Conservation (phyloP, 2,888 invertebrate genomes). For the Amblyjoppa proteus region DNA sequence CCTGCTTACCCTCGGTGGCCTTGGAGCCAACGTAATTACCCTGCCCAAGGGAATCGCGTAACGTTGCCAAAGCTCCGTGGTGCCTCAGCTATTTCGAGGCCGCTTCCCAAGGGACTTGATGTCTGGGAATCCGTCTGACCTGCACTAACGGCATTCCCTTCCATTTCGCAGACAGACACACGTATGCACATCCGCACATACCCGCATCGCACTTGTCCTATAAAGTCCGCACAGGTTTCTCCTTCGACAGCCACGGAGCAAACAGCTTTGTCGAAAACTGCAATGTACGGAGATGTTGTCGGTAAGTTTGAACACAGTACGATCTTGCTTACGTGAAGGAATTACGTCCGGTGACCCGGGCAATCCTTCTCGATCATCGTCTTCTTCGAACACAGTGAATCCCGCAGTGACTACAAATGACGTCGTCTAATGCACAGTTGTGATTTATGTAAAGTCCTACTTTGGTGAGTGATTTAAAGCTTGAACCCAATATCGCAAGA, state of each 20-base stretch:
- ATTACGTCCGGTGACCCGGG: background rate
- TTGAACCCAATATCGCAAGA: background rate
- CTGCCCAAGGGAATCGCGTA: slow-evolving; percentile 73
- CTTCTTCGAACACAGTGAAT: background rate
- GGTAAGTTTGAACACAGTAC: background rate
- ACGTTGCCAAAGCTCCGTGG: slow-evolving; percentile 67
- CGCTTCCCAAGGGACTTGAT: slow-evolving; percentile 57
- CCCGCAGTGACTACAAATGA: background rate
- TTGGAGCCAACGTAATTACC: slow-evolving; percentile 73
- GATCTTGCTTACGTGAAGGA: background rate
- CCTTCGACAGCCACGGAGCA: slow-evolving; percentile 1
- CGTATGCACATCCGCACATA: background rate
- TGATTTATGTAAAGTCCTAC: background rate
- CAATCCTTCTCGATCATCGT: background rate
- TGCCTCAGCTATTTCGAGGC: slow-evolving; percentile 46
- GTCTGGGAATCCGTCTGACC: slow-evolving; percentile 63
- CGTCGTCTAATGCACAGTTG: background rate
- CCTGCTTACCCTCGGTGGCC: slow-evolving; percentile 63
- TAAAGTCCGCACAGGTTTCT: slow-evolving; percentile 22
- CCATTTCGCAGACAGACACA: slow-evolving; percentile 23
- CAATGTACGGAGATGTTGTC: background rate
- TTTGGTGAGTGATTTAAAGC: background rate
- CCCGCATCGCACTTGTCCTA: background rate
- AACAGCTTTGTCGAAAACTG: slow-evolving; percentile 3
- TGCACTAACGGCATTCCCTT: slow-evolving; percentile 61